phyloP scores from a whole-genome alignment of 1,140 invertebrate genomes.

The Anoplophora glabripennis region DNA sequence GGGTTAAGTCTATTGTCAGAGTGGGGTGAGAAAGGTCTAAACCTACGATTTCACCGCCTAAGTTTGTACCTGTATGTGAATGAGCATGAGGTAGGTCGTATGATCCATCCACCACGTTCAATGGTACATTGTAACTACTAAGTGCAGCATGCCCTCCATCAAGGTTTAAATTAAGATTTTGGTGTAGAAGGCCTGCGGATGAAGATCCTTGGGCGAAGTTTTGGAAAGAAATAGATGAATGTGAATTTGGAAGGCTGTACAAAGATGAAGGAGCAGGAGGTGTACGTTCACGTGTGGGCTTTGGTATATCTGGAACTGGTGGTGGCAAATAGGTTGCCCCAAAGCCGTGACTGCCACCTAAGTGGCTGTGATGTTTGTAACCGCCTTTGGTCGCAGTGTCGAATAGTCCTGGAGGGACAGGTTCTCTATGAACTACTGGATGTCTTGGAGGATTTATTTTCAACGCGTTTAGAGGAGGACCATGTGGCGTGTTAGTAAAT shows the following conservation, averaged over 20 bases:
- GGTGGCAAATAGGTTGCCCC: conserved; percentile 62
- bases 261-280: conserved; percentile 49
- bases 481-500: conserved; percentile 40
- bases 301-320: conserved; percentile 56
- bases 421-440: conserved; percentile 66
- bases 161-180: conserved; percentile 27
- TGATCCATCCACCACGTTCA: conserved; percentile 51
- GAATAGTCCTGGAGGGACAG: conserved; percentile 65
- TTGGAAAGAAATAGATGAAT: conserved; percentile 39
- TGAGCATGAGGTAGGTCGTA: conserved; percentile 49
- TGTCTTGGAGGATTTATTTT: conserved; percentile 51
- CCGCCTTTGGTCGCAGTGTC: conserved; percentile 56
- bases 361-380: conserved; percentile 49
- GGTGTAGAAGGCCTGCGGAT: conserved; percentile 32
- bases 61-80: too few species aligned
- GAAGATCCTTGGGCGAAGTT: conserved; percentile 37
- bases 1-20: conserved; percentile 32
- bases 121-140: conserved; percentile 54
- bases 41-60: conserved; percentile 21
- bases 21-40: conserved; percentile 33
- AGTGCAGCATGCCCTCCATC: conserved; percentile 50
- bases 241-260: conserved; percentile 51
- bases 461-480: conserved; percentile 36
- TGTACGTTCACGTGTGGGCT: conserved; percentile 13
- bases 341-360: conserved; percentile 42